Evolutionary conservation across 2,113 vertebrate genomes (phyloP).

Genomic region (Microcebus ravelobensis): DNA sequence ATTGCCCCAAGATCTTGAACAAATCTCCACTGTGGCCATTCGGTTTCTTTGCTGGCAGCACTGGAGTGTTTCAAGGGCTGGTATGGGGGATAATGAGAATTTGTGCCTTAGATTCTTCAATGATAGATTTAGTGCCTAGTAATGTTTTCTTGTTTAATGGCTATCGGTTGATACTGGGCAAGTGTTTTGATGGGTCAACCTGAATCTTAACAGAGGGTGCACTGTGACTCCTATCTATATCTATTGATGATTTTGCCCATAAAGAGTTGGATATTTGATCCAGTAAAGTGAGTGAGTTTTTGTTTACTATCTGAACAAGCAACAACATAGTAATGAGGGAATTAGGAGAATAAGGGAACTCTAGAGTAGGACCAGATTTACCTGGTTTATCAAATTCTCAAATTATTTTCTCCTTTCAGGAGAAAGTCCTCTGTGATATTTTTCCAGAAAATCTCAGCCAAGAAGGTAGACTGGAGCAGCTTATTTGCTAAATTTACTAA

Average conservation of each 20-base stretch:
- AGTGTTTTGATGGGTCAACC: background rate
- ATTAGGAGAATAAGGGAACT: background rate
- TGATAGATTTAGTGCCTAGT: background rate
- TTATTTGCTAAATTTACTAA: background rate
- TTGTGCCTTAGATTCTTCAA: background rate
- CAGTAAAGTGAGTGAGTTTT: background rate
- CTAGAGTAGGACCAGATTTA: background rate
- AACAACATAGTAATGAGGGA: background rate
- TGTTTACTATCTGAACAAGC: background rate
- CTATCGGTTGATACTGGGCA: background rate
- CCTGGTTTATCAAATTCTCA: background rate
- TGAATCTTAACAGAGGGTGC: background rate
- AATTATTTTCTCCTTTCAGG: background rate
- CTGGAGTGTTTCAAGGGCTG: background rate
- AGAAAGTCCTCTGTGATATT: background rate
- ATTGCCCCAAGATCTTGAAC: background rate
- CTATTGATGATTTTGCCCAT: background rate
- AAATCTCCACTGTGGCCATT: background rate
- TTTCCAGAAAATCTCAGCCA: background rate
- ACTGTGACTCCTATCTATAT: background rate
- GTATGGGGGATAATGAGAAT: background rate
- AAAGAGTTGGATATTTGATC: background rate
- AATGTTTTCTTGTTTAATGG: background rate
- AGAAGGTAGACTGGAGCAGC: background rate
- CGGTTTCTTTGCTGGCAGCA: background rate